Evolutionary conservation across 2,888 invertebrate species (phyloP).

Genomic region (Hypomecis atomaria): DNA sequence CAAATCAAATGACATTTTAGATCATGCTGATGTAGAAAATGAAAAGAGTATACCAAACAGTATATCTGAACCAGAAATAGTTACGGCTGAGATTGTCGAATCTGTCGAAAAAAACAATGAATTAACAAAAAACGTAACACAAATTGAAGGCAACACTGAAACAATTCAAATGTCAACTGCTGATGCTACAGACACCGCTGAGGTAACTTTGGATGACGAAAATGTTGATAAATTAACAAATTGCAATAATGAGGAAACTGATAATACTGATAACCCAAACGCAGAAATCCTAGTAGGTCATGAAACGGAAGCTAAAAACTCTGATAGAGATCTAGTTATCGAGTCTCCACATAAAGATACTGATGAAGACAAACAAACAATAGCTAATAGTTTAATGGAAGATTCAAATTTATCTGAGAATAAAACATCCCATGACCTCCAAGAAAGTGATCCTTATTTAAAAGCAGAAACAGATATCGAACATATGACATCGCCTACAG

Average conservation of each 20-base stretch:
- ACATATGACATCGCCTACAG: conserved; percentile 10
- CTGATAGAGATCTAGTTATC: neutral
- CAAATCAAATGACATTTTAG: neutral
- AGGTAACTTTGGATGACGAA: neutral
- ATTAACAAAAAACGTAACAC: neutral
- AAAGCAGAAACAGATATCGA: conserved; percentile 19
- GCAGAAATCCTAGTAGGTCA: neutral
- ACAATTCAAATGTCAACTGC: neutral
- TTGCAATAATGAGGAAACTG: neutral
- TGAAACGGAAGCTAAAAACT: neutral
- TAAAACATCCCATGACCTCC: neutral
- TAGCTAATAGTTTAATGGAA: neutral
- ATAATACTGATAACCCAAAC: neutral
- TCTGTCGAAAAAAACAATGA: neutral
- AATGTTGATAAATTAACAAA: conserved; percentile 1
- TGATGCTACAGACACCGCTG: neutral
- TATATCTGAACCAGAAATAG: neutral
- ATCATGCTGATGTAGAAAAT: neutral
- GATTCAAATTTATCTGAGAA: conserved; percentile 1
- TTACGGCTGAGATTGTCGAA: neutral
- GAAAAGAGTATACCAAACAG: neutral
- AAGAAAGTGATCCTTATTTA: conserved; percentile 14
- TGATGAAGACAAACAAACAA: neutral
- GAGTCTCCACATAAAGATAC: conserved; percentile 1
- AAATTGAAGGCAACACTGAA: neutral